These are phyloP conservation scores for Phaenicophaeus curvirostris DNA, from an alignment of 2,797 vertebrate species.

Conservation along the genomic window DNA sequence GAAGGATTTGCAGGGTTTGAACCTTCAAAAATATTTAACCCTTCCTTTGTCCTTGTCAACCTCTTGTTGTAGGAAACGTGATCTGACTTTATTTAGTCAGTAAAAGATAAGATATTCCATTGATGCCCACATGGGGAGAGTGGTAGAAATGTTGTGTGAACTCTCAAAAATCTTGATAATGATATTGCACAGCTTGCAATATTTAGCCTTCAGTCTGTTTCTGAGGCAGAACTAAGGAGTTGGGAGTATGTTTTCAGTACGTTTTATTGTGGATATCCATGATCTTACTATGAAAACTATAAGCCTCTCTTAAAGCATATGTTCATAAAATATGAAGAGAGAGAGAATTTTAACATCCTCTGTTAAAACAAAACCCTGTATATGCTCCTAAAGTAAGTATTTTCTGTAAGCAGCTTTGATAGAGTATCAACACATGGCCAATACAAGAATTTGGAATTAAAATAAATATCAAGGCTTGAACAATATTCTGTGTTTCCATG, in stretches of 20 bases:
- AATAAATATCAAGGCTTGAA: not conserved
- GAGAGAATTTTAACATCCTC: not conserved
- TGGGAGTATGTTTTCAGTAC: not conserved
- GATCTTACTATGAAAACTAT: not conserved
- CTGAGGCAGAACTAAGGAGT: not conserved
- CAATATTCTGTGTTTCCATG: not conserved
- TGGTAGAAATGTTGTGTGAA: not conserved
- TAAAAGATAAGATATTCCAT: not conserved
- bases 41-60: not conserved
- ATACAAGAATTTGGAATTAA: not conserved
- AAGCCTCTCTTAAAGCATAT: not conserved
- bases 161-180: not conserved
- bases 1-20: not conserved
- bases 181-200: not conserved
- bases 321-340: not conserved
- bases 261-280: not conserved
- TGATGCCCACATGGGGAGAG: not conserved
- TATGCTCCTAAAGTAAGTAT: not conserved
- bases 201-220: not conserved
- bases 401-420: not conserved
- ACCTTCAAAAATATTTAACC: not conserved
- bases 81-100: not conserved
- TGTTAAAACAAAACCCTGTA: not conserved
- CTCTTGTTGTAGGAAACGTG: not conserved
- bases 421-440: fast-evolving